Conservation (phyloP, 2,797 vertebrate species). For the Myotis daubentonii region DNA sequence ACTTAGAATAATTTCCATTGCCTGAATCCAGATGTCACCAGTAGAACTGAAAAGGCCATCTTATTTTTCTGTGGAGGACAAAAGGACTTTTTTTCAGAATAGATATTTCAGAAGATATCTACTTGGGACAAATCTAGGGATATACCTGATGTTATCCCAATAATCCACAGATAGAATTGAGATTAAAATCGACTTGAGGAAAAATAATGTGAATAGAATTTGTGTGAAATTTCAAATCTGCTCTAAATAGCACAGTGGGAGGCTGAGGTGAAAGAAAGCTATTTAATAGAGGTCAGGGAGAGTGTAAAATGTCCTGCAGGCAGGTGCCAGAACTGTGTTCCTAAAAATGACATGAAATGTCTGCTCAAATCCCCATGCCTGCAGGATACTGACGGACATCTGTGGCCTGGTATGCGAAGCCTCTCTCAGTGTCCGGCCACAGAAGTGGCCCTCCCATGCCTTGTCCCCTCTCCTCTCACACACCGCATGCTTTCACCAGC, state of each 20-base stretch:
- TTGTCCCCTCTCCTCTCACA: background rate
- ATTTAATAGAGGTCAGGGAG: constrained; percentile 23
- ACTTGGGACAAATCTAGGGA: background rate
- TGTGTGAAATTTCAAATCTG: constrained; percentile 33
- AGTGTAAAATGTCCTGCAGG: background rate
- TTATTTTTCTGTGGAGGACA: constrained; percentile 8
- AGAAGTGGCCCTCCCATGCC: too few species aligned
- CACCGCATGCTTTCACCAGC: background rate
- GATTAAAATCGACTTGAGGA: constrained; percentile 31
- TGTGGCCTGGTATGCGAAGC: accelerated
- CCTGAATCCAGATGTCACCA: constrained; percentile 12
- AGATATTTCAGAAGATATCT: background rate
- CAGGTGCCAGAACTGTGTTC: background rate
- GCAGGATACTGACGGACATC: background rate
- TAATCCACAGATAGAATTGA: background rate
- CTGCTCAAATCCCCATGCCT: background rate
- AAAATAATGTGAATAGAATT: background rate
- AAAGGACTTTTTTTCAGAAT: background rate
- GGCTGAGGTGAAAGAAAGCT: background rate
- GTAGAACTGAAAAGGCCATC: background rate
- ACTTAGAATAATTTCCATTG: background rate
- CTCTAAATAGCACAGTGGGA: constrained; percentile 2
- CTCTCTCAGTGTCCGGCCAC: background rate
- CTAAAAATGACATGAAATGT: constrained; percentile 43
- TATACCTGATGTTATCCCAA: background rate